These are phyloP conservation scores for Leptobrachium ailaonicum DNA, from an alignment of 2,113 vertebrate species.

Conservation along the genomic window DNA sequence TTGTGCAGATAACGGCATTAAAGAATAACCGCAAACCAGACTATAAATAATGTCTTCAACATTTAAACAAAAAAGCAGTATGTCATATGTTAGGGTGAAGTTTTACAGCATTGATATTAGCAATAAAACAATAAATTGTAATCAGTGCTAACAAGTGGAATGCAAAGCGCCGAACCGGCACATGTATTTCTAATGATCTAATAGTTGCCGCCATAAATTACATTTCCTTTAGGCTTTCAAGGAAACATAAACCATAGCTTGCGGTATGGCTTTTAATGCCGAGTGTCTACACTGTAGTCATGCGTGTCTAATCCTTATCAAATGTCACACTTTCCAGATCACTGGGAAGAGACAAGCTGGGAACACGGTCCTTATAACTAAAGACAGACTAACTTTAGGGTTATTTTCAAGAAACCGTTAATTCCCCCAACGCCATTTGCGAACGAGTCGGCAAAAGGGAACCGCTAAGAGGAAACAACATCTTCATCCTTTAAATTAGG, in stretches of 20 bases:
- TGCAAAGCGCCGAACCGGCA: constrained; percentile 53
- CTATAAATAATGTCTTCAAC: constrained; percentile 25
- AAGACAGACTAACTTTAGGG: no score
- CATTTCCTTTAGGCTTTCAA: constrained; percentile 8
- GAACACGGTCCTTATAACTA: no score
- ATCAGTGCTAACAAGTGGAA: constrained; percentile 53
- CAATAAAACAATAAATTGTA: constrained; percentile 58
- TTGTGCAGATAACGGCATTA: neutral
- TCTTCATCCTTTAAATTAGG: no score
- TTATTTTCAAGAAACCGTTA: no score
- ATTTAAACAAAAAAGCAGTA: constrained; percentile 6
- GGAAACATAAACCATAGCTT: constrained; percentile 13
- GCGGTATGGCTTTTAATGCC: neutral
- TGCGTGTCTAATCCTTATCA: constrained; percentile 46
- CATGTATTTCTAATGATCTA: constrained; percentile 59
- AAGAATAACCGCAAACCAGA: neutral
- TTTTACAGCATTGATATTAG: constrained; percentile 47
- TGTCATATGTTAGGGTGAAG: constrained; percentile 48
- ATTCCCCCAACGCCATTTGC: no score
- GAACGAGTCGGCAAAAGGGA: no score
- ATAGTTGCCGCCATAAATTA: constrained; percentile 36
- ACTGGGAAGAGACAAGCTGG: neutral
- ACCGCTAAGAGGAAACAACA: no score
- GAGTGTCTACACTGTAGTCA: constrained; percentile 10
- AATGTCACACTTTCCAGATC: constrained; percentile 11